A percentile compares a stretch with the other conserved stretches of the same genome.
Evolutionary conservation across 2,797 vertebrate genomes (phyloP).

Genomic region (Poeciliopsis gracilis): DNA sequence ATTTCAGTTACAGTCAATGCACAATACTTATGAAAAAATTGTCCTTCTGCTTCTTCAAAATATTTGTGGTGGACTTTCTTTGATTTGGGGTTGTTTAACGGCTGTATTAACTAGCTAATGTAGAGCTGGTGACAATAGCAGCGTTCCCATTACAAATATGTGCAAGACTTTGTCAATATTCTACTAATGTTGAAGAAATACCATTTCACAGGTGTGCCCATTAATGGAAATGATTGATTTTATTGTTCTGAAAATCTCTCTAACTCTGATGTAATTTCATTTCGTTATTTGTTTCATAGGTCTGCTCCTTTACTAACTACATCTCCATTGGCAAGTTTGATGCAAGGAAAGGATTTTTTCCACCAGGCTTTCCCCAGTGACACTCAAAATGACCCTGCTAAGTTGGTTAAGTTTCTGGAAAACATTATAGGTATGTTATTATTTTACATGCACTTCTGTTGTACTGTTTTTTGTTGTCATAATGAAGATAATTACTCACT

Average conservation of each 20-base stretch:
- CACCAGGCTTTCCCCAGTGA: constrained; percentile 26
- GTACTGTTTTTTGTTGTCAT: not conserved
- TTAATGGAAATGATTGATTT: no score
- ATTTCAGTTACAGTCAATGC: not conserved
- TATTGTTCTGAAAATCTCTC: no score
- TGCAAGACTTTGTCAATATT: no score
- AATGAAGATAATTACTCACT: not conserved
- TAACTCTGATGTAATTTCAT: not conserved
- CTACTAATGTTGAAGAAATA: no score
- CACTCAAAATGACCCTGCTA: constrained; percentile 19
- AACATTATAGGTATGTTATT: constrained; percentile 68
- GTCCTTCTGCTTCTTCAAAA: not conserved
- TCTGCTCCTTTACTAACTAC: not conserved
- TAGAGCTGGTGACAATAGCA: not conserved
- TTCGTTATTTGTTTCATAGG: constrained; percentile 50
- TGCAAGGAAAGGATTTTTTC: constrained; percentile 35
- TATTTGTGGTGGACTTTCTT: not conserved
- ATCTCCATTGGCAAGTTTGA: constrained; percentile 29
- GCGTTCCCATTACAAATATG: not conserved
- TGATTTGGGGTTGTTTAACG: not conserved
- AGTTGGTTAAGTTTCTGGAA: constrained; percentile 51
- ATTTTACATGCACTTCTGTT: not conserved
- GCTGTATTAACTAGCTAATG: not conserved
- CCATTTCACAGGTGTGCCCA: no score
- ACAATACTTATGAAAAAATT: not conserved